Evolutionary conservation across 2,888 invertebrate species (phyloP).

Genomic region (Spialia ferax): DNA sequence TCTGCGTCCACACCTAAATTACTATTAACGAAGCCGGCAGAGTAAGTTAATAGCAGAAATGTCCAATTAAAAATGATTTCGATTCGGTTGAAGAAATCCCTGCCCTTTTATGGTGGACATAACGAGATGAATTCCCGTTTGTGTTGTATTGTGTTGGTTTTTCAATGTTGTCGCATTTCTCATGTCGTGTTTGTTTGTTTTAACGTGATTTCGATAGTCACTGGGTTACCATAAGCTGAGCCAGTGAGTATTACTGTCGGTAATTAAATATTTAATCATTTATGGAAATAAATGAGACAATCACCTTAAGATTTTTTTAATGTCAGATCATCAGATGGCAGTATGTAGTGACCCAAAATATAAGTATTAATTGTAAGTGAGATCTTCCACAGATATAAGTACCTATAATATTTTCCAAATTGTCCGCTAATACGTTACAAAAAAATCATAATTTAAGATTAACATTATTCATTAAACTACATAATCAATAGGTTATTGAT

Average conservation of each 20-base stretch:
- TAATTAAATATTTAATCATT: not conserved
- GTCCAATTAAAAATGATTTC: conserved; percentile 59
- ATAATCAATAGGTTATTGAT: too few species aligned
- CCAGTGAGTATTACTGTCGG: not conserved
- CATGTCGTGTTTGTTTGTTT: conserved; percentile 55
- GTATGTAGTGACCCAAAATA: too few species aligned
- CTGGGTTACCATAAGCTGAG: conserved; percentile 17
- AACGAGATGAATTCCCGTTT: conserved; percentile 68
- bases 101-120: conserved; percentile 66
- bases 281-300: too few species aligned
- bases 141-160: conserved; percentile 67
- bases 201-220: conserved; percentile 67
- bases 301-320: too few species aligned
- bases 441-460: too few species aligned
- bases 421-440: too few species aligned
- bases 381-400: too few species aligned
- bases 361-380: too few species aligned
- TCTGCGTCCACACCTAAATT: conserved; percentile 23
- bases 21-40: conserved; percentile 41
- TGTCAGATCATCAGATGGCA: too few species aligned
- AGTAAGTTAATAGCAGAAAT: conserved; percentile 49
- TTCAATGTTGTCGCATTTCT: conserved; percentile 61
- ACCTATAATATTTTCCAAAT: too few species aligned
- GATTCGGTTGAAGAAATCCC: conserved; percentile 60
- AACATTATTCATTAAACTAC: too few species aligned